Conservation (phyloP, 2,888 invertebrate species). For the Dynastes hyllus region DNA sequence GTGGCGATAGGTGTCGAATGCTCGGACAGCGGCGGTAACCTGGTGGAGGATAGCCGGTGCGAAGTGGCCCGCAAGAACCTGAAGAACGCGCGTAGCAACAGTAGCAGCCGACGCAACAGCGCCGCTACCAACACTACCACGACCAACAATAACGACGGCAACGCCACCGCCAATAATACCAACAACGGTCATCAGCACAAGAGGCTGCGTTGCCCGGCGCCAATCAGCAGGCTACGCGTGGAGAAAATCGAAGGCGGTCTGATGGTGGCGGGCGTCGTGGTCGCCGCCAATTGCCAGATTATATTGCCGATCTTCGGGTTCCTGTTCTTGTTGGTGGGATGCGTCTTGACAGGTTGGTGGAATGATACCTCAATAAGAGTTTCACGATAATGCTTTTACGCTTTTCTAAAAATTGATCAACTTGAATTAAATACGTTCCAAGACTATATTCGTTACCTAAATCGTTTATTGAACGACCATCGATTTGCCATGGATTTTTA, state of each 20-base stretch:
- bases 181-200: conserved; percentile 1
- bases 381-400: too few species aligned
- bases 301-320: conserved; percentile 85
- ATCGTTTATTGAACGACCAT: too few species aligned
- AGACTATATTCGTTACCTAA: too few species aligned
- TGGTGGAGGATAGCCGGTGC: conserved; percentile 59
- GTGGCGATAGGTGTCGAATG: conserved; percentile 58
- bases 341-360: conserved; percentile 81
- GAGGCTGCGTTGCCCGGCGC: conserved; percentile 76
- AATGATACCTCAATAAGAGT: too few species aligned
- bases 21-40: conserved; percentile 60
- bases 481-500: too few species aligned
- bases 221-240: conserved; percentile 80
- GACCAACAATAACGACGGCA: conserved; percentile 5
- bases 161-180: background rate
- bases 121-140: background rate
- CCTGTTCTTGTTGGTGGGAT: conserved; percentile 83
- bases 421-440: too few species aligned
- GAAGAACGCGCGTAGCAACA: conserved; percentile 16
- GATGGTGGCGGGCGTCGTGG: conserved; percentile 84
- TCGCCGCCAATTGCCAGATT: conserved; percentile 85
- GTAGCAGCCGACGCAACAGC: background rate
- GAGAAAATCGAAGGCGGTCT: conserved; percentile 86
- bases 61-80: conserved; percentile 62
- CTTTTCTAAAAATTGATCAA: too few species aligned